Evolutionary conservation across 2,888 invertebrate genomes (phyloP), one percentile per base, ranked within the genome.

Genomic region (Incurvaria masculella): DNA sequence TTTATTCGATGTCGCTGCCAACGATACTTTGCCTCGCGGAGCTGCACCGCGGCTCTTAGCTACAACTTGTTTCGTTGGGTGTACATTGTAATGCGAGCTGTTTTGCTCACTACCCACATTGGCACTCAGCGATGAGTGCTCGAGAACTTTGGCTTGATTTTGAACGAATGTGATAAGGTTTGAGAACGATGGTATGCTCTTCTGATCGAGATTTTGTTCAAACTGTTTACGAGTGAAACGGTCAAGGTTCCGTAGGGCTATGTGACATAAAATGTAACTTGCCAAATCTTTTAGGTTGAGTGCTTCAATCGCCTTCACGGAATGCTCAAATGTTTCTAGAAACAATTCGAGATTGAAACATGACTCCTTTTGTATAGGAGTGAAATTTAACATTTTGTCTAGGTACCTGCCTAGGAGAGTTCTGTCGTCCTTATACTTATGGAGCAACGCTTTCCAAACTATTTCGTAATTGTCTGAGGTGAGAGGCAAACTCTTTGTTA

Each of bases 341-440:
- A 51, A 49, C 33, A n/a, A 4, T 14, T 33, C 14, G 6, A 33
- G 14, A 33, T 33, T n/a, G 14, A 17, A 38, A 44, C 42, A 19
- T 33, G 33, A 18, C 33, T 45, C 33, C 14, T 33, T 33, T 33
- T 8, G 8, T 11, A 33, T 8, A 8, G 33, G 33, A 33, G 18
- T 33, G 38, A 45, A 45, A 45, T 18, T 45, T 17, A 33, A 4
- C 44, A 33, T 33, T 47, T 46, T 51, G 10, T 51, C 51, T n/a
- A 49, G 23, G 38, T 49, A 51, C 17, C 42, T 45, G 38, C 51
- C 48, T 2, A 49, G 38, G 17, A 53, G 41, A 41, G 45, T 33
- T 45, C 53, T 21, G 10, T 50, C 49, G 39, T 54, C 54, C 18
- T 52, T 49, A 39, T 54, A 52, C 45, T 52, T 54, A 33, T 51